These are phyloP conservation scores for Odontesthes bonariensis DNA, from an alignment of 2,113 vertebrate genomes.

Conservation along the genomic window DNA sequence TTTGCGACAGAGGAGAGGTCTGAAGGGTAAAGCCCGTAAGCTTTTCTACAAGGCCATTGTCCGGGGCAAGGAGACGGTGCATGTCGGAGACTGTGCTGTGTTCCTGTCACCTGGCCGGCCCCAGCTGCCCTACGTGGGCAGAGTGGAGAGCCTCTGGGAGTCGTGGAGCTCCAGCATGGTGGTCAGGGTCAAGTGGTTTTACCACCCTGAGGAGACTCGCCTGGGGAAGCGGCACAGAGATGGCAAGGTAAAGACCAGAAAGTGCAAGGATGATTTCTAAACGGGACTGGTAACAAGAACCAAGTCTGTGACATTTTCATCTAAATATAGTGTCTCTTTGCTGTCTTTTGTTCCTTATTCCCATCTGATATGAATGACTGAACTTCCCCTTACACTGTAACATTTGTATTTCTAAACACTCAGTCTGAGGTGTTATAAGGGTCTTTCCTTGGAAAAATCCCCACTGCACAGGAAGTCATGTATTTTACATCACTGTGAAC, in stretches of 20 bases:
- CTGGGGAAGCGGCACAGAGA: conserved; percentile 94
- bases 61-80: conserved; percentile 93
- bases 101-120: conserved; percentile 96
- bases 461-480: conserved; percentile 4
- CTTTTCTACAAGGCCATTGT: conserved; percentile 99
- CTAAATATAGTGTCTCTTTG: conserved; percentile 31
- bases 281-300: not conserved
- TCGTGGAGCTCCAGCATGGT: conserved; percentile 99
- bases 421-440: not conserved
- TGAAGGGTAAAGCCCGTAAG: conserved; percentile 97
- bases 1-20: conserved; percentile 89
- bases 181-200: conserved; percentile 99
- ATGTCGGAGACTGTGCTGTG: conserved; percentile 94
- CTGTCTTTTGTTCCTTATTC: conserved; percentile 25
- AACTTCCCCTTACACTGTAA: conserved; percentile 16
- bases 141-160: conserved; percentile 99
- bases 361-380: conserved; percentile 22
- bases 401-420: conserved; percentile 31
- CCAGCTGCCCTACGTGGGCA: conserved; percentile 96
- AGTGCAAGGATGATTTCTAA: conserved; percentile 16
- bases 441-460: conserved; percentile 9
- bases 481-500: conserved; percentile 28
- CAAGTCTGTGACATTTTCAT: not conserved
- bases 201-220: conserved; percentile 98
- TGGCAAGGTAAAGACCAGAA: conserved; percentile 88